Evolutionary conservation across 2,888 invertebrate genomes (phyloP), one percentile per base, ranked within the genome.

Genomic region (Chorisops tibialis): DNA sequence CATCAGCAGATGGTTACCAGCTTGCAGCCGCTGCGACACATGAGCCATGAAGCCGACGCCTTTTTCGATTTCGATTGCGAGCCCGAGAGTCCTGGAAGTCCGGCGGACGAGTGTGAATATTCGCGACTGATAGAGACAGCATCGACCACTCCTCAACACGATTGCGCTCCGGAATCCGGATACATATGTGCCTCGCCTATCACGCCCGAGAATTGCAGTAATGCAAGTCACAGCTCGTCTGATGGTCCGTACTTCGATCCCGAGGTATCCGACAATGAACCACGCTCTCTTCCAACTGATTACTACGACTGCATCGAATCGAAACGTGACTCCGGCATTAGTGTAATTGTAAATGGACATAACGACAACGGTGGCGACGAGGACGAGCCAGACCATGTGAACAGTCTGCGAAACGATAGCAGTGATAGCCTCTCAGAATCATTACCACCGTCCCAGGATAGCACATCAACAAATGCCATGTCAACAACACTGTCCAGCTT

Each of bases 61-160:
- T 86, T 82, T 71, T 83, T 85, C 71, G 85, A 87, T 74, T 85
- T 86, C 68, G 85, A 84, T 69, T 79, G 85, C 68, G 84, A 85
- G 68, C 80, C 84, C 11, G 87, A 86, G 66, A 86, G 85, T 65
- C 86, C 88, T 0, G 85, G 84, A 52, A 89, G 88, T 68, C 89
- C 89, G 0, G 83, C 82, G 51, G 88, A 87, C 66, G 82, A 83
- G 68, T 78, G 79, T 67, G 85, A 85, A 73, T 79, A 81, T 63
- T 79, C 81, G 63, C 73, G 76, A 65, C 70, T 79, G 50, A 77
- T 79, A 70, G 79, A 71, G 76, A 83, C 81, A 69, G 81, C 81
- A 69, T 81, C 82, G 68, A 81, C 80, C 65, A 80, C 80, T 64
- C 77, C 81, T 22, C 82, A 80, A 66, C 67, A 74, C 9, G 78